phyloP scores from a whole-genome alignment of 2,113 vertebrate genomes.

The Peromyscus maniculatus region DNA sequence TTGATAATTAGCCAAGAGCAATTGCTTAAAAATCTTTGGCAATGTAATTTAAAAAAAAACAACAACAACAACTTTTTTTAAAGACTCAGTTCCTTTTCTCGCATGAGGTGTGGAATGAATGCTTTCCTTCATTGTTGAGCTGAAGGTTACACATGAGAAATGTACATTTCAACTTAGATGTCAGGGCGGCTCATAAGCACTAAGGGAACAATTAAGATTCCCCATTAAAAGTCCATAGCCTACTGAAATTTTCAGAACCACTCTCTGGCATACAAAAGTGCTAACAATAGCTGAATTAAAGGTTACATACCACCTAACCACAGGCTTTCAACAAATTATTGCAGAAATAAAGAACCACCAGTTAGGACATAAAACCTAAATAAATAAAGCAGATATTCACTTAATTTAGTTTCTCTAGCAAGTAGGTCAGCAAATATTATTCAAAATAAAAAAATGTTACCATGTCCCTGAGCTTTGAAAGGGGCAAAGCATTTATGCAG shows the following conservation, averaged over 20 bases:
- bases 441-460: background rate
- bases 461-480: background rate
- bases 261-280: conserved; percentile 93
- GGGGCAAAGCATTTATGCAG: background rate
- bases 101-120: conserved; percentile 51
- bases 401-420: conserved; percentile 54
- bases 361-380: conserved; percentile 74
- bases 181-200: conserved; percentile 78
- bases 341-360: conserved; percentile 84
- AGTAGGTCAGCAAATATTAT: conserved; percentile 21
- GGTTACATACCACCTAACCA: conserved; percentile 92
- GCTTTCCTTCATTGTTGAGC: conserved; percentile 69
- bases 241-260: conserved; percentile 86
- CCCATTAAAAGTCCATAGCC: conserved; percentile 75
- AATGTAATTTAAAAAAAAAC: conserved; percentile 70
- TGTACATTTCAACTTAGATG: conserved; percentile 78
- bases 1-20: conserved; percentile 82
- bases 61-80: no score
- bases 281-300: conserved; percentile 96
- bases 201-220: conserved; percentile 85
- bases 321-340: conserved; percentile 91
- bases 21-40: conserved; percentile 74
- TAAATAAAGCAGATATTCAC: conserved; percentile 73
- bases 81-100: conserved; percentile 53
- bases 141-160: conserved; percentile 81